Percentiles rank a stretch among this genome's conserved stretches.
Conservation (phyloP, 2,113 vertebrate species). For the Petaurus breviceps region DNA sequence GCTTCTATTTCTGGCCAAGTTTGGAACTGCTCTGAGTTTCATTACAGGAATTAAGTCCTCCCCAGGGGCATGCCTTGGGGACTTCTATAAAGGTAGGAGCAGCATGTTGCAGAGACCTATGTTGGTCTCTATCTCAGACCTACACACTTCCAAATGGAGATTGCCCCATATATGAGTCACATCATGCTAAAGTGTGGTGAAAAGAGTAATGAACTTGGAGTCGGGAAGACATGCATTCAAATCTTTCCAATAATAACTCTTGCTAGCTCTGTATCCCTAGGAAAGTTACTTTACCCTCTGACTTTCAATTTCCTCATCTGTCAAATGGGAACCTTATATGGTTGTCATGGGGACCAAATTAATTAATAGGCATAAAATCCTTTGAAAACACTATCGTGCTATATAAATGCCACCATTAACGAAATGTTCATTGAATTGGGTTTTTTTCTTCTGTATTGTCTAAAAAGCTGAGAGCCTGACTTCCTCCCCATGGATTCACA, state of each 20-base stretch:
- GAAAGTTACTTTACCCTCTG: background rate
- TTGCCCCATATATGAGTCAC: background rate
- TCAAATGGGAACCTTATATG: background rate
- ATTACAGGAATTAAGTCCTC: background rate
- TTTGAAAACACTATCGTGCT: background rate
- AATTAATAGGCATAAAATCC: background rate
- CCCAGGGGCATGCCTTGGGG: background rate
- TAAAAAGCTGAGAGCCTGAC: background rate
- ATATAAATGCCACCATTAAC: background rate
- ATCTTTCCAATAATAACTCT: background rate
- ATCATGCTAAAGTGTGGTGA: background rate
- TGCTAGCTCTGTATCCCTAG: background rate
- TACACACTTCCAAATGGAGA: background rate
- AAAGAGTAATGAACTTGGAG: background rate
- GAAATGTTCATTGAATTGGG: background rate
- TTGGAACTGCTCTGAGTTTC: background rate
- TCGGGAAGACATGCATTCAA: background rate
- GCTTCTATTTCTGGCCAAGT: conserved; percentile 53
- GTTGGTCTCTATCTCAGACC: background rate
- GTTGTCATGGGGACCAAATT: background rate
- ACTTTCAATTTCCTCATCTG: background rate
- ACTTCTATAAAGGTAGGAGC: background rate
- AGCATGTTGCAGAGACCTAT: background rate
- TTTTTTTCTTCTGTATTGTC: background rate
- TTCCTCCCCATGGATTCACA: background rate